These are phyloP conservation scores for Sympetrum striolatum DNA, from an alignment of 2,888 invertebrate species.

Conservation along the genomic window DNA sequence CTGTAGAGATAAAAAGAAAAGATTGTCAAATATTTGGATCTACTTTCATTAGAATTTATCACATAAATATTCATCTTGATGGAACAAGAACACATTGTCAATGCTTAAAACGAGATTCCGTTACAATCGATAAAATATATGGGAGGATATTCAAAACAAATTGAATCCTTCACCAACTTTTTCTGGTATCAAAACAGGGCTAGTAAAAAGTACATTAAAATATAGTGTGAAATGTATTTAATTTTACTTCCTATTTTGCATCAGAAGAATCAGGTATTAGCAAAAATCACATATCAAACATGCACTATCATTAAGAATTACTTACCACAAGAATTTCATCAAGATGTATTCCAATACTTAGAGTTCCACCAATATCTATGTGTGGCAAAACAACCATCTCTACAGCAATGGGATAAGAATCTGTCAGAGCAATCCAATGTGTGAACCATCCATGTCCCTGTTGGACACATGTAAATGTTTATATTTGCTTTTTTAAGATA, in stretches of 20 bases:
- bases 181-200: too few relatives aligned
- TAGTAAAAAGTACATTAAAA: too few relatives aligned
- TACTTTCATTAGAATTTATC: too few relatives aligned
- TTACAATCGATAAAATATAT: too few relatives aligned
- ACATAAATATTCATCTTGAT: too few relatives aligned
- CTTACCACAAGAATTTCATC: slow-evolving; percentile 57
- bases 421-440: slow-evolving; percentile 59
- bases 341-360: slow-evolving; percentile 58
- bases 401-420: slow-evolving; percentile 56
- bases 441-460: slow-evolving; percentile 61
- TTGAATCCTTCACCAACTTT: too few relatives aligned
- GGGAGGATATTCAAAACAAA: too few relatives aligned
- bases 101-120: too few relatives aligned
- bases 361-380: slow-evolving; percentile 61
- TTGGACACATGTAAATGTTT: slow-evolving; percentile 41
- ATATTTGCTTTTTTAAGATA: too few relatives aligned
- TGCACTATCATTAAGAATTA: background rate
- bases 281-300: background rate
- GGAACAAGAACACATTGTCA: too few relatives aligned
- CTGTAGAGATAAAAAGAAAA: slow-evolving; percentile 47
- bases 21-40: background rate
- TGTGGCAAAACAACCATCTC: slow-evolving; percentile 60
- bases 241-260: background rate
- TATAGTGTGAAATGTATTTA: too few relatives aligned
- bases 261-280: background rate